Evolutionary conservation across 1,140 invertebrate species (phyloP).

Genomic region (Rhizoglyphus robini): DNA sequence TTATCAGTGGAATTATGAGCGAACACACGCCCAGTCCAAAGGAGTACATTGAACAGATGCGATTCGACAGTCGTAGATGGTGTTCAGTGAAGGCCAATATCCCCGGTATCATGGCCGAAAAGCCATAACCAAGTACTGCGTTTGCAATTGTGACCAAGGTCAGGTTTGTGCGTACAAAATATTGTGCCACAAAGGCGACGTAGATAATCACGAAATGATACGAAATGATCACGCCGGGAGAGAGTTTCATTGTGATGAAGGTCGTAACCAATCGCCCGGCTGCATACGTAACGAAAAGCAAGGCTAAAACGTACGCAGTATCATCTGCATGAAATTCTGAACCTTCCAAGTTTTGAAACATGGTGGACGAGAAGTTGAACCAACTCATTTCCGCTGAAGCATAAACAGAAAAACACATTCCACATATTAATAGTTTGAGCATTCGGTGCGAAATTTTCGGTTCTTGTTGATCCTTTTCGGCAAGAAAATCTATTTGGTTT

Average conservation of each 20-base stretch:
- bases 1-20: neutral
- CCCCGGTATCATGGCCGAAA: neutral
- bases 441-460: neutral
- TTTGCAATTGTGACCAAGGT: neutral
- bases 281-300: neutral
- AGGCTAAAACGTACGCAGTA: neutral
- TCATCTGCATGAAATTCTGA: neutral
- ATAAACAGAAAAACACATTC: neutral
- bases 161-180: neutral
- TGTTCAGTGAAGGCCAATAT: slow-evolving; percentile 7
- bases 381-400: neutral
- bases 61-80: neutral
- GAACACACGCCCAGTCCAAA: neutral
- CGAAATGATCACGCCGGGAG: neutral
- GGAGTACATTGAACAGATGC: neutral
- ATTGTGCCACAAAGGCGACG: neutral
- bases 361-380: neutral
- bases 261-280: neutral
- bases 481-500: too few relatives aligned
- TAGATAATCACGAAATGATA: neutral
- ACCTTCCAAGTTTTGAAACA: neutral
- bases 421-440: neutral
- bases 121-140: neutral
- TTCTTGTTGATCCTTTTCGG: too few relatives aligned
- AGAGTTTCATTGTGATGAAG: neutral